phyloP scores from a whole-genome alignment of 2,888 invertebrate genomes.

The Parnassius apollo region DNA sequence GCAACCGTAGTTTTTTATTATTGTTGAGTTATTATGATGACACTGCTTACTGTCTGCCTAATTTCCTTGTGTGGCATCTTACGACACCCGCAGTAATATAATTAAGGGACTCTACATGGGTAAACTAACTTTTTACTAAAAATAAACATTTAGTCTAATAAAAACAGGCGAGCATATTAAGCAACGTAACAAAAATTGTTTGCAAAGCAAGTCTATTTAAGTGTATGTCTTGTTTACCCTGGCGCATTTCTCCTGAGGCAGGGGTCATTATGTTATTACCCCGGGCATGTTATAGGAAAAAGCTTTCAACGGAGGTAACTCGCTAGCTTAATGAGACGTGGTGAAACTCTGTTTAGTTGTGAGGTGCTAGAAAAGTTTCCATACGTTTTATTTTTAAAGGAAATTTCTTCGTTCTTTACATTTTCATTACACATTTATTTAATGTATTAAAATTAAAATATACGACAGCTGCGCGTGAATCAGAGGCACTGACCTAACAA shows the following conservation, averaged over 20 bases:
- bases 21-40: no score
- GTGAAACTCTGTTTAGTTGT: background rate
- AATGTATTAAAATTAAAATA: no score
- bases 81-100: no score
- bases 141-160: slow-evolving; percentile 1
- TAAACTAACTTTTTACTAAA: no score
- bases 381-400: slow-evolving; percentile 5
- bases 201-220: slow-evolving; percentile 19
- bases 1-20: no score
- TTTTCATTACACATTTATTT: background rate
- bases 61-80: no score
- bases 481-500: no score
- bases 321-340: slow-evolving; percentile 9
- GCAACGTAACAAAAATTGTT: slow-evolving; percentile 10
- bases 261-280: slow-evolving; percentile 26
- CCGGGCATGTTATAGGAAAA: slow-evolving; percentile 25
- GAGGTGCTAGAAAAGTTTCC: background rate
- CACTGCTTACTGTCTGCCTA: no score
- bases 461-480: no score
- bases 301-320: slow-evolving; percentile 23
- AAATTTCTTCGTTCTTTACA: background rate
- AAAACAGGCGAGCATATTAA: slow-evolving; percentile 6
- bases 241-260: slow-evolving; percentile 15
- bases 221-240: slow-evolving; percentile 21
- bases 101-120: no score